phyloP scores from a whole-genome alignment of 2,888 invertebrate genomes.

The Hoplodrina ambigua region DNA sequence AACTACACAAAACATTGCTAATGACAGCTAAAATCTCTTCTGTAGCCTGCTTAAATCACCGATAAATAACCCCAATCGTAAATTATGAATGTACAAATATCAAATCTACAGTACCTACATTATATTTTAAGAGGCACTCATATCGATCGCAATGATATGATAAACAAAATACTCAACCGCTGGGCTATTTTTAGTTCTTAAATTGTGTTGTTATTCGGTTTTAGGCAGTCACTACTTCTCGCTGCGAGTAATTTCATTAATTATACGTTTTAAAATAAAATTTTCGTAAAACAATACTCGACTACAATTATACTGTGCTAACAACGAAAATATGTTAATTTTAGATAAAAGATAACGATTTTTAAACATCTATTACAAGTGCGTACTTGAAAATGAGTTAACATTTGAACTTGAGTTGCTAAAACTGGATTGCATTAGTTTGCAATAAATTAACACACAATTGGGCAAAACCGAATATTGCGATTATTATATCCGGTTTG shows the following conservation, averaged over 20 bases:
- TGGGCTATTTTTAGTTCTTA: slow-evolving; percentile 42
- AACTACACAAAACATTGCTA: too few relatives aligned
- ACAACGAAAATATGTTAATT: slow-evolving; percentile 19
- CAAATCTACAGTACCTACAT: background rate
- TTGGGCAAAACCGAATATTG: slow-evolving; percentile 71
- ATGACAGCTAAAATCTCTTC: too few relatives aligned
- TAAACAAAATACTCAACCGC: slow-evolving; percentile 46
- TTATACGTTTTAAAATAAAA: slow-evolving; percentile 4
- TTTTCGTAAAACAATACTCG: background rate
- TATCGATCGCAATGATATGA: slow-evolving; percentile 22
- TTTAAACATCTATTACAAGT: slow-evolving; percentile 17
- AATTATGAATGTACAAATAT: too few relatives aligned
- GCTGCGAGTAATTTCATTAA: slow-evolving; percentile 16
- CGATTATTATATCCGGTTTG: slow-evolving; percentile 71
- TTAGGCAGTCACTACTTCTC: background rate
- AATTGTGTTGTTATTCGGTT: slow-evolving; percentile 35
- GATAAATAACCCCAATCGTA: too few relatives aligned
- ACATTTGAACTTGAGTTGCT: slow-evolving; percentile 35
- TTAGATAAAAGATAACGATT: slow-evolving; percentile 8
- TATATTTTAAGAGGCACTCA: background rate
- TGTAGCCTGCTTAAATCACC: too few relatives aligned
- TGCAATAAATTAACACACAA: slow-evolving; percentile 69
- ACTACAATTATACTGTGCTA: background rate
- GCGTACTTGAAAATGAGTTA: slow-evolving; percentile 41
- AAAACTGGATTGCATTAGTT: slow-evolving; percentile 72